Base-by-base conservation (phyloP, 2,797 vertebrate genomes). In the Salmo trutta region DNA sequence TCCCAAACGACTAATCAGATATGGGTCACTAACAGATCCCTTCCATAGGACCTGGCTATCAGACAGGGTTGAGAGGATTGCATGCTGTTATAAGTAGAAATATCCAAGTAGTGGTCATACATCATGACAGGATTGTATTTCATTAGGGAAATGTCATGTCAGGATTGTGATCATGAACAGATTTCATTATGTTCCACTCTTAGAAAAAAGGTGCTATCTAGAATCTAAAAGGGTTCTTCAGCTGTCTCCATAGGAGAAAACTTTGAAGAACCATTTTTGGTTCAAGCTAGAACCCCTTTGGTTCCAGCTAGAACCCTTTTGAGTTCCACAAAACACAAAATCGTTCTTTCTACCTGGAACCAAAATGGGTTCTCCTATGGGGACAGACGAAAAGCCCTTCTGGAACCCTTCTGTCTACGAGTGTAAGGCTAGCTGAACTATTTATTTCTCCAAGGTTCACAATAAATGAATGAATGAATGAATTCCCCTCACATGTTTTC, bases 1-100 rank as follows among this genome's bases (percentile, higher is more conserved):
- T 87, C 80, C 69, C 71, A 73, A 76, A 80, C 74, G 72, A 66
- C 73, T 76, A 75, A 83, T 85, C 74, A 85, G 82, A 36, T 75
- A 79, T 19, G 82, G 81, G 82, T 86, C 71, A 79, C 16, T 72
- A 75, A 51, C 19, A 81, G 78, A 84, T 71, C 69, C 80, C 82
- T 77, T 83, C 75, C 68, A 51, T 74, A 84, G 68, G 77, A 83
- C 81, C 81, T 74, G 41, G 41, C 41, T 5, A 78, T 81, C 79
- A 88, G 77, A 74, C 77, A 78, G 78, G 64, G 65, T 36, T 53
- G 73, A 79, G 78, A 77, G 84, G 81, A 70, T 1, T 2, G 51
- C 71, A 72, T 79, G 73, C 41, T 47, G 10, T 47, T 47, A 47
- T 47, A 47, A 47, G 41, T 14, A 41, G 36, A 41, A 41, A 8